Evolutionary conservation across 2,888 invertebrate species (phyloP), one percentile per base, ranked within the genome.

Genomic region (Heliconius ismenius): DNA sequence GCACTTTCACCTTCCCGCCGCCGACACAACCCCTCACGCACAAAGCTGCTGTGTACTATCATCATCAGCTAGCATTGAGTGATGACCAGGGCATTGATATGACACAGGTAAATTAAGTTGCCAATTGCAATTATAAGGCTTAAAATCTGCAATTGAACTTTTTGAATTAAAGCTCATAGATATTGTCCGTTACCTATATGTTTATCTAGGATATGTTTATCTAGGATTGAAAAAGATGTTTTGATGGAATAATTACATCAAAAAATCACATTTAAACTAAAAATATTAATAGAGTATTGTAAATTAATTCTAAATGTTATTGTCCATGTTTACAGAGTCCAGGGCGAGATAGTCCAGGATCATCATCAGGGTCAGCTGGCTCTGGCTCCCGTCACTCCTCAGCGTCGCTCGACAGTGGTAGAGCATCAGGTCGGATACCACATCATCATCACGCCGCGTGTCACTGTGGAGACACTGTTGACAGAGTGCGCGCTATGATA

Each of bases 321-420:
- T n/a, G 11, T 28, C 2, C 10, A 11, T 32, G 2, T 54, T 84
- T 84, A n/a, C 93, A 97, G 96, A 98, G 98, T 85, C 98, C 98
- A 65, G 98, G 98, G n/a, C 96, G 98, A 79, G 98, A 98, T 92
- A 98, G 98, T 87, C 98, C 98, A 21, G 98, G 98, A 21, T 97
- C 97, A 0, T 98, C 98, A 24, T 97, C 98, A 76, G 98, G 98
- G 13, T 97, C 97, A 39, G 97, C 97, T 0, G 98, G 98, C 63
- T 97, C 97, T 3, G 97, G 97, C 32, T 98, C 98, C 26, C 95
- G 98, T 67, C 98, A 98, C 90, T 98, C 98, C 80, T 98, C 98
- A 1, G 98, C 98, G 32, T 97, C 97, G 28, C 92, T 98, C 85
- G 98, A 98, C 93, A 98, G 98, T 83, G 98, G 98, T n/a, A 95